Evolutionary conservation across 2,797 vertebrate species (phyloP).

Genomic region (Acipenser transmontanus): DNA sequence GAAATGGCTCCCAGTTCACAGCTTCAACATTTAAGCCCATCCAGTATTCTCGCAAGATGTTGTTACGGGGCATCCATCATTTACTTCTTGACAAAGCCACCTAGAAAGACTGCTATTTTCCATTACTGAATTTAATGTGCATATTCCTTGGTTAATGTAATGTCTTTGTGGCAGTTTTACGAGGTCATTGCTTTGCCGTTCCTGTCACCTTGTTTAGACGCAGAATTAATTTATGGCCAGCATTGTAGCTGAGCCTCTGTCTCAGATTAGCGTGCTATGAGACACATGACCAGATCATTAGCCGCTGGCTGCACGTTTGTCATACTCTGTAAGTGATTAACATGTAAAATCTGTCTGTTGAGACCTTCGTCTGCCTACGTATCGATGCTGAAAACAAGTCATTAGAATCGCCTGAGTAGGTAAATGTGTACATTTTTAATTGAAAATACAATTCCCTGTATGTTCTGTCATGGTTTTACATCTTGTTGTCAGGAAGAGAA

Average conservation of each 20-base stretch:
- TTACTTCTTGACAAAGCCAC: constrained; percentile 3
- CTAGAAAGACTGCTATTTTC: constrained; percentile 11
- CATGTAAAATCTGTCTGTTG: background rate
- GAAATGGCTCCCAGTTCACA: no score
- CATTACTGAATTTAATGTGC: constrained; percentile 13
- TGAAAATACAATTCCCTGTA: background rate
- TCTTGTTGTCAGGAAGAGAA: background rate
- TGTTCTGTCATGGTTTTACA: background rate
- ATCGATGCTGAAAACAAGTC: background rate
- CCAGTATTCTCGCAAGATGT: no score
- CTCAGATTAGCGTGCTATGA: background rate
- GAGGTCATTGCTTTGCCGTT: constrained; percentile 16
- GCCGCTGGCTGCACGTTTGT: background rate
- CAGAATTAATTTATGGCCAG: constrained; percentile 11
- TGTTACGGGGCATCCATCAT: constrained; percentile 2
- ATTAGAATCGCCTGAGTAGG: background rate
- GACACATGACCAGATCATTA: background rate
- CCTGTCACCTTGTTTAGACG: constrained; percentile 18
- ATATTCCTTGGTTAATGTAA: constrained; percentile 18
- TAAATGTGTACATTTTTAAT: background rate
- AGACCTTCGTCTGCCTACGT: background rate
- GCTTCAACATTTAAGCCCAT: no score
- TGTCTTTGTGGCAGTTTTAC: constrained; percentile 17
- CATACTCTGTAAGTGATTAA: background rate
- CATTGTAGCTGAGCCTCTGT: background rate